These are phyloP conservation scores for Tylochromis polylepis DNA, from an alignment of 2,113 vertebrate species.

Conservation along the genomic window DNA sequence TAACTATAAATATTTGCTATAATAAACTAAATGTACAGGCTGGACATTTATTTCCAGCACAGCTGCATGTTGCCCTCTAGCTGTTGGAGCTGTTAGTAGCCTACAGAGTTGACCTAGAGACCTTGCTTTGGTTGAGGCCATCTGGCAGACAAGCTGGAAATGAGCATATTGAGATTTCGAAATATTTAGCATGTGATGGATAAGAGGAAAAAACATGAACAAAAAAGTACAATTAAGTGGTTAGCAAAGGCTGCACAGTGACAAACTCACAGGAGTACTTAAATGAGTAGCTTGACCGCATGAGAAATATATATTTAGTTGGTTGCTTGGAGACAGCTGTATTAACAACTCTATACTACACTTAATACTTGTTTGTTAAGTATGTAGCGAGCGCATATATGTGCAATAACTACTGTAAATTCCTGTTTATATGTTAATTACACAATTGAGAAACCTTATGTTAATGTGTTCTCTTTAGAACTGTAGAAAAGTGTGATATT, in stretches of 20 bases:
- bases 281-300: rapidly evolving
- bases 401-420: not conserved
- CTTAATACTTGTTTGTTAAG: not conserved
- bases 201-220: not conserved
- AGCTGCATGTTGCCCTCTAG: not conserved
- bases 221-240: not conserved
- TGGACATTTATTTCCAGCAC: not conserved
- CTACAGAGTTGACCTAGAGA: not conserved
- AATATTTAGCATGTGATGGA: not conserved
- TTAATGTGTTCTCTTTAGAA: not conserved
- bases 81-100: not conserved
- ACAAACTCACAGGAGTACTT: not conserved
- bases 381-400: not conserved
- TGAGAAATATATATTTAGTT: not conserved
- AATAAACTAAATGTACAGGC: not conserved
- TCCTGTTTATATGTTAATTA: not conserved
- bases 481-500: not conserved
- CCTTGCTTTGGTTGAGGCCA: not conserved
- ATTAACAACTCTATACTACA: not conserved
- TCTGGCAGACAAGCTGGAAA: not conserved
- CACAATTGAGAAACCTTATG: not conserved
- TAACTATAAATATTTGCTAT: not conserved
- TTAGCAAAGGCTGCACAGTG: not conserved
- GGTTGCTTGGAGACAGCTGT: not conserved
- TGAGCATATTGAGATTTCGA: not conserved